A percentile compares a stretch with the other conserved stretches of the same genome.
These are phyloP conservation scores for Temnothorax longispinosus DNA, from an alignment of 1,140 invertebrate species.

Conservation along the genomic window DNA sequence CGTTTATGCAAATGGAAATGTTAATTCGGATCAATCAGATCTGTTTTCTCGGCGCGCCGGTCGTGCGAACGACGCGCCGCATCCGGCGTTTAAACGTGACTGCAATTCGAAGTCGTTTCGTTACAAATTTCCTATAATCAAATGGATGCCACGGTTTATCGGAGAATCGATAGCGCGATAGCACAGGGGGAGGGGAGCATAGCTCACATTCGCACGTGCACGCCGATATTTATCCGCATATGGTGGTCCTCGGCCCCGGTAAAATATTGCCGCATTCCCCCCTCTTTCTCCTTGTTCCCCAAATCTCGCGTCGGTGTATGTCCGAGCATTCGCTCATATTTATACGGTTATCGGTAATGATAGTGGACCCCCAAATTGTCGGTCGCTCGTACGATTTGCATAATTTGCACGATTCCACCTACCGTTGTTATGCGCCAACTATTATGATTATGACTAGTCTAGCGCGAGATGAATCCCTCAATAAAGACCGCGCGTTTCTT, in stretches of 20 bases:
- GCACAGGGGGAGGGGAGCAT: constrained; percentile 5
- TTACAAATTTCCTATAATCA: constrained; percentile 55
- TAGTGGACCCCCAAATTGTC: constrained; percentile 39
- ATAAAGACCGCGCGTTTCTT: constrained; percentile 6
- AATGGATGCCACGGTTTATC: constrained; percentile 54
- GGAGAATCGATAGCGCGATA: constrained; percentile 40
- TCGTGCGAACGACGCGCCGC: constrained; percentile 33
- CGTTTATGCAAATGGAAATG: constrained; percentile 57
- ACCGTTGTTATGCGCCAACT: background rate
- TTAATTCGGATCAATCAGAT: constrained; percentile 60
- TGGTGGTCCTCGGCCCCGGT: background rate
- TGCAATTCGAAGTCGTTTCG: constrained; percentile 45
- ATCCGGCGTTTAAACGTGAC: constrained; percentile 54
- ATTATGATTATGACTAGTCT: constrained; percentile 32
- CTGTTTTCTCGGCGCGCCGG: constrained; percentile 44
- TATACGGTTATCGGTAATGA: constrained; percentile 64
- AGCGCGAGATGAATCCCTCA: background rate
- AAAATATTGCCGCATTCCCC: constrained; percentile 28
- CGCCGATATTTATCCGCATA: constrained; percentile 47
- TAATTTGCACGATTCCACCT: constrained; percentile 54
- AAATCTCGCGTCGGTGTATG: background rate
- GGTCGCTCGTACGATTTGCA: constrained; percentile 34
- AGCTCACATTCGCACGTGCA: constrained; percentile 63
- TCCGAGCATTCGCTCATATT: constrained; percentile 34
- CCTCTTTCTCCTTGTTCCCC: background rate